Evolutionary conservation across 2,113 vertebrate genomes (phyloP).

Genomic region (Propithecus coquereli): DNA sequence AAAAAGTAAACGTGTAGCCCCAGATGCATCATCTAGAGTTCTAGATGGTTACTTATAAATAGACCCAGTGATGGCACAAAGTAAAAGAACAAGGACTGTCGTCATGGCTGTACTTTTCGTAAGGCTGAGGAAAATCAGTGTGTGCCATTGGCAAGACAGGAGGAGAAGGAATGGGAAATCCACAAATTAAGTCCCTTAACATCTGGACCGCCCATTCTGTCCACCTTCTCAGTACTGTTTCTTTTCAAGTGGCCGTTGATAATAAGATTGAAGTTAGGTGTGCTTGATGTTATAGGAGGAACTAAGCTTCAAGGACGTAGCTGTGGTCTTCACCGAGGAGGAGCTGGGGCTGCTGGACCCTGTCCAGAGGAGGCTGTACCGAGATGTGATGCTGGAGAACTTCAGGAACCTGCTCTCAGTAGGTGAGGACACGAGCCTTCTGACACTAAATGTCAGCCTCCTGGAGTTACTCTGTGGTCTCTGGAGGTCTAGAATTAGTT

Average conservation of each 20-base stretch:
- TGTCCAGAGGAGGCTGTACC: neutral
- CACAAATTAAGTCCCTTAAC: neutral
- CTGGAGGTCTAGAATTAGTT: neutral
- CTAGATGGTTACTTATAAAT: neutral
- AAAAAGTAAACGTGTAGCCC: neutral
- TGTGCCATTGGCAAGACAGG: neutral
- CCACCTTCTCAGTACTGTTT: neutral
- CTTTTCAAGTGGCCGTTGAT: neutral
- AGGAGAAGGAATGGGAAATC: neutral
- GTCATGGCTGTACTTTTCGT: neutral
- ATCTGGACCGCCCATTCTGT: neutral
- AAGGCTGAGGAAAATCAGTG: neutral
- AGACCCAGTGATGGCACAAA: neutral
- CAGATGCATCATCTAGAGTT: neutral
- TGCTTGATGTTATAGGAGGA: neutral
- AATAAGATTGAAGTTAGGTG: neutral
- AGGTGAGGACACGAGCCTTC: neutral
- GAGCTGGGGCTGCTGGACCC: constrained; percentile 19
- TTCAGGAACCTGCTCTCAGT: constrained; percentile 30
- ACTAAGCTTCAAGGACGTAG: neutral
- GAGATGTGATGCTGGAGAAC: constrained; percentile 48
- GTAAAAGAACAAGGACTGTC: neutral
- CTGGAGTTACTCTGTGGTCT: neutral
- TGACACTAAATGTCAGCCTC: neutral
- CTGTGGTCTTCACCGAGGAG: neutral